These are phyloP conservation scores for Rhabdornis inornatus DNA, from an alignment of 2,113 vertebrate species.

Conservation along the genomic window DNA sequence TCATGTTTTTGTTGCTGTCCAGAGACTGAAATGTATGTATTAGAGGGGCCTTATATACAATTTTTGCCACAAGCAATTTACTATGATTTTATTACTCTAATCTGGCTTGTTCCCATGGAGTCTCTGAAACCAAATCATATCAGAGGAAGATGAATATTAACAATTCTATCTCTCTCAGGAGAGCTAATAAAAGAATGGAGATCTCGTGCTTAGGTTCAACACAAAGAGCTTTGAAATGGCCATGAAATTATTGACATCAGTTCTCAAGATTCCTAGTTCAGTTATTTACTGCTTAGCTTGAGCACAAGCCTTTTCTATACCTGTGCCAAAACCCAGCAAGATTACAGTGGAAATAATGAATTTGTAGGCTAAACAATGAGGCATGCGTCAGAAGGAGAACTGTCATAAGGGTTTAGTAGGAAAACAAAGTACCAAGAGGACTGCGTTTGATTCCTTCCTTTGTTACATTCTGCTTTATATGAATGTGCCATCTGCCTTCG, in stretches of 20 bases:
- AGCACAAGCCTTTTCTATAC: background rate
- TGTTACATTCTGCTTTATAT: background rate
- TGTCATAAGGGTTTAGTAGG: background rate
- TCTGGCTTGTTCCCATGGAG: slow-evolving; percentile 51
- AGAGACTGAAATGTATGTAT: slow-evolving; percentile 26
- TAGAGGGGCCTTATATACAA: slow-evolving; percentile 31
- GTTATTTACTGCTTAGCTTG: background rate
- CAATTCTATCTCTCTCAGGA: background rate
- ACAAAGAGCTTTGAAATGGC: background rate
- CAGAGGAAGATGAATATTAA: slow-evolving; percentile 59
- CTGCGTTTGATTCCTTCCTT: background rate
- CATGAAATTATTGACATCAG: background rate
- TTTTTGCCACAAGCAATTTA: slow-evolving; percentile 60
- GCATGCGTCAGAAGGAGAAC: background rate
- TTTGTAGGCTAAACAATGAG: background rate
- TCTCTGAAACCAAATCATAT: slow-evolving; percentile 46
- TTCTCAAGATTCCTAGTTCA: background rate
- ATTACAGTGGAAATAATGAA: background rate
- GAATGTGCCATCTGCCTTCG: background rate
- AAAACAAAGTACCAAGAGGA: background rate
- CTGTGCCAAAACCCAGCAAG: background rate
- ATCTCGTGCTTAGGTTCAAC: background rate
- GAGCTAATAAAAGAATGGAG: slow-evolving; percentile 31
- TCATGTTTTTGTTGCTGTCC: slow-evolving; percentile 16
- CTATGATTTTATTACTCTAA: slow-evolving; percentile 64